A percentile compares a stretch with the other conserved stretches of the same genome.
These are phyloP conservation scores for Pantherophis guttatus DNA, from an alignment of 2,113 vertebrate genomes.

Conservation along the genomic window DNA sequence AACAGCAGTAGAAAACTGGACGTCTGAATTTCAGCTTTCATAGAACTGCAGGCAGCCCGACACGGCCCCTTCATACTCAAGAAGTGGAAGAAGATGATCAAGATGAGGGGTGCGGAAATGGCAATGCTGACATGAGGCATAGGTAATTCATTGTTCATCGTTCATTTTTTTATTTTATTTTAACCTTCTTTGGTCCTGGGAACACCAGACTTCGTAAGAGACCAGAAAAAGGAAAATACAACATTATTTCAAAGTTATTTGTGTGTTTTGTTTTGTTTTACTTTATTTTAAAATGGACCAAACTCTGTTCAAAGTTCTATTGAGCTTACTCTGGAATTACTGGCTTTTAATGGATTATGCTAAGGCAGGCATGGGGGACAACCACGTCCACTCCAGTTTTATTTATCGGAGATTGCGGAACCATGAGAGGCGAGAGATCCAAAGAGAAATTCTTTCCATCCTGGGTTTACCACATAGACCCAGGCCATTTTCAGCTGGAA, in stretches of 20 bases:
- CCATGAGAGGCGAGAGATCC: conserved; percentile 96
- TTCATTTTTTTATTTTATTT: conserved; percentile 26
- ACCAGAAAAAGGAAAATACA: conserved; percentile 49
- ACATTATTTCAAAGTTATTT: conserved; percentile 26
- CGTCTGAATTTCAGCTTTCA: conserved; percentile 74
- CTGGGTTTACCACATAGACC: conserved; percentile 96
- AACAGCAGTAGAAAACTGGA: conserved; percentile 77
- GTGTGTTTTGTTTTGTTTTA: neutral
- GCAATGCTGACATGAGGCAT: conserved; percentile 75
- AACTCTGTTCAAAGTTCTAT: conserved; percentile 72
- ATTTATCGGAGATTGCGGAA: conserved; percentile 97
- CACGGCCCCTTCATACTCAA: conserved; percentile 71
- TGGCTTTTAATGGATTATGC: conserved; percentile 82
- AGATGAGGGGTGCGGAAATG: conserved; percentile 69
- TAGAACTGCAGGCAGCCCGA: conserved; percentile 72
- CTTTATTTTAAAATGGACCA: conserved; percentile 73
- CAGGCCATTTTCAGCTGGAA: conserved; percentile 93
- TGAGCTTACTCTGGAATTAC: conserved; percentile 88
- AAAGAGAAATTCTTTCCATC: conserved; percentile 98
- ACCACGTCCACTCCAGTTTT: conserved; percentile 98
- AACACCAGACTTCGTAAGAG: conserved; percentile 65
- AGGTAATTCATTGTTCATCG: conserved; percentile 61
- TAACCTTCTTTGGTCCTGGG: conserved; percentile 43
- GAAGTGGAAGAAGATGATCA: conserved; percentile 64
- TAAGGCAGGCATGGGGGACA: conserved; percentile 86